Evolutionary conservation across 2,113 vertebrate species (phyloP).

Genomic region (Asarcornis scutulata): DNA sequence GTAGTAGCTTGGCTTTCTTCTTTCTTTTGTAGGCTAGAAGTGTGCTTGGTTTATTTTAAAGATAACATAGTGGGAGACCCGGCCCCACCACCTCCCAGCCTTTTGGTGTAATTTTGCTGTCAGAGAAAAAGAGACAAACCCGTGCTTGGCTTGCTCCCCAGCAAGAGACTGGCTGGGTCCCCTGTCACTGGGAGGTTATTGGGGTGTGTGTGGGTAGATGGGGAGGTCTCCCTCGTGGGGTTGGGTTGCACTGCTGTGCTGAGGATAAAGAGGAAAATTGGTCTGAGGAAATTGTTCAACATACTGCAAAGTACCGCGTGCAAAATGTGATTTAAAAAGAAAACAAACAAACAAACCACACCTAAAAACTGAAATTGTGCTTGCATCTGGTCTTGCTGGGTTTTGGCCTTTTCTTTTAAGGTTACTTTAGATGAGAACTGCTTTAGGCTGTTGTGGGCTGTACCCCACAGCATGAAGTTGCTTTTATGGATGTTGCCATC

Average conservation of each 20-base stretch:
- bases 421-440: neutral
- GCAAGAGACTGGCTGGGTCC: neutral
- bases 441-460: neutral
- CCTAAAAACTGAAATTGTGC: neutral
- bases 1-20: neutral
- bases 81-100: neutral
- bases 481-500: neutral
- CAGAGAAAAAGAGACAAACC: neutral
- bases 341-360: neutral
- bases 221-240: neutral
- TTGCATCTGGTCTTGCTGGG: neutral
- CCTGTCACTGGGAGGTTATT: neutral
- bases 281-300: neutral
- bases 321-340: neutral
- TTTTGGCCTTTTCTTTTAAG: neutral
- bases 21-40: neutral
- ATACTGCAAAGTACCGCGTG: neutral
- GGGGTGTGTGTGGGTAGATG: neutral
- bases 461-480: neutral
- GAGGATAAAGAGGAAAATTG: neutral
- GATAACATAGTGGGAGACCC: neutral
- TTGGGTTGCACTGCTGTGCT: neutral
- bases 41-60: neutral
- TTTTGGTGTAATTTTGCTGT: neutral
- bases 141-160: neutral